Evolutionary conservation across 1,140 invertebrate species (phyloP).

Genomic region (Proctacanthus coquilletti): DNA sequence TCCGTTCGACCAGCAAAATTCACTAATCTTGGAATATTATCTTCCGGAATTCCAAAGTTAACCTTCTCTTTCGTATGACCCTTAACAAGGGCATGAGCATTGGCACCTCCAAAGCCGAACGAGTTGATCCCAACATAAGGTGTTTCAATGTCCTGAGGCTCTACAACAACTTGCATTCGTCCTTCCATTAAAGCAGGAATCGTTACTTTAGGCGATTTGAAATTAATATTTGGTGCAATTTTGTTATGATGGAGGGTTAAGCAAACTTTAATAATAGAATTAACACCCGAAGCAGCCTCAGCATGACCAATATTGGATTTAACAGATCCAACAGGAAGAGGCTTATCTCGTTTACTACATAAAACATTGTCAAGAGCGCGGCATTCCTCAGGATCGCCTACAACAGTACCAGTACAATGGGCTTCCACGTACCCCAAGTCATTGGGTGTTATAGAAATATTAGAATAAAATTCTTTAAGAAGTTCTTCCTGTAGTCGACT

Average conservation of each 20-base stretch:
- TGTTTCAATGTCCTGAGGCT: constrained; percentile 44
- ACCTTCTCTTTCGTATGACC: constrained; percentile 36
- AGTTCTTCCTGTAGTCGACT: constrained; percentile 64
- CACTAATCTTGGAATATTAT: constrained; percentile 37
- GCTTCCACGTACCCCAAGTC: constrained; percentile 73
- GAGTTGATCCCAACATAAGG: constrained; percentile 58
- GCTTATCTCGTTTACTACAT: constrained; percentile 45
- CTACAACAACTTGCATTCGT: constrained; percentile 49
- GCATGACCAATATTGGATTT: constrained; percentile 91
- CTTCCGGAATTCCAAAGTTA: constrained; percentile 34
- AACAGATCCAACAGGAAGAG: constrained; percentile 72
- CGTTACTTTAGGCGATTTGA: constrained; percentile 48
- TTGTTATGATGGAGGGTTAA: constrained; percentile 56
- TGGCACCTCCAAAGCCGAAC: constrained; percentile 66
- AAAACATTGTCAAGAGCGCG: constrained; percentile 72
- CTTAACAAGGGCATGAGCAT: constrained; percentile 59
- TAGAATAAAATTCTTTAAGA: constrained; percentile 71
- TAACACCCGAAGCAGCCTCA: constrained; percentile 77
- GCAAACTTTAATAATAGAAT: constrained; percentile 64
- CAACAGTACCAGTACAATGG: constrained; percentile 71
- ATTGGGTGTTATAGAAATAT: constrained; percentile 56
- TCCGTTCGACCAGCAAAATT: constrained; percentile 39
- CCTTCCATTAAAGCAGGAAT: constrained; percentile 57
- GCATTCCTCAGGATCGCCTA: constrained; percentile 79
- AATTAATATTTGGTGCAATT: constrained; percentile 72